Conservation (phyloP, 2,113 vertebrate species). For the Numenius arquata region DNA sequence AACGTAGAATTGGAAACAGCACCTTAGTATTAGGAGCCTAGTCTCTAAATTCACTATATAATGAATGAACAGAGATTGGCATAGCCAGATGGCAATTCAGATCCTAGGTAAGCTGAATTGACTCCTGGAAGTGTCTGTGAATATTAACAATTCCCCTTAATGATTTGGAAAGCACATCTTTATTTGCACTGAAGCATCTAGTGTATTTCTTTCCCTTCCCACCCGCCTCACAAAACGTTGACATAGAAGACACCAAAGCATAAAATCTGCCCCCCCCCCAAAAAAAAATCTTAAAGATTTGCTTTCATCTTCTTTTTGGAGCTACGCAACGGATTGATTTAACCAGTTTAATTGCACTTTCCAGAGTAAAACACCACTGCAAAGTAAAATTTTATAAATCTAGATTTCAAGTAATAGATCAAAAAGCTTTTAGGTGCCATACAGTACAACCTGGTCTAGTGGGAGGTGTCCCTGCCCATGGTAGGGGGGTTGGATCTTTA, state of each 20-base stretch:
- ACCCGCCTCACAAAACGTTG: neutral
- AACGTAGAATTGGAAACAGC: constrained; percentile 33
- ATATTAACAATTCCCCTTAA: constrained; percentile 68
- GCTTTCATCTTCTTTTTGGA: neutral
- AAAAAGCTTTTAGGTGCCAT: neutral
- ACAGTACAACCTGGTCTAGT: neutral
- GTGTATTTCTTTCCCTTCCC: neutral
- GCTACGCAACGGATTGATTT: neutral
- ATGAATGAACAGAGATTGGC: constrained; percentile 29
- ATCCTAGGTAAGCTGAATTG: constrained; percentile 45
- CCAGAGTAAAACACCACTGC: neutral
- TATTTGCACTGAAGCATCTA: constrained; percentile 29
- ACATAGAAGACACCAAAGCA: neutral
- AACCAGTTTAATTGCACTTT: neutral
- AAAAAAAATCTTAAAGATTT: neutral
- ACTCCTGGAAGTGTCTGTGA: constrained; percentile 54
- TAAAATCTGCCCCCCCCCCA: neutral
- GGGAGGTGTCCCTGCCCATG: too few relatives aligned
- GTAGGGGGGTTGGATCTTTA: too few relatives aligned
- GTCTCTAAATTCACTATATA: neutral
- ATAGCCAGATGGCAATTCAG: constrained; percentile 55
- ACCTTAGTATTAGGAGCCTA: neutral
- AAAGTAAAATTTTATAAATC: neutral
- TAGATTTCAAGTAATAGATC: neutral
- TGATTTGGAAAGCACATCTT: constrained; percentile 37